Percentiles rank a stretch among this genome's conserved stretches.
These are phyloP conservation scores for Dipus sagitta DNA, from an alignment of 2,797 vertebrate genomes.

Conservation along the genomic window DNA sequence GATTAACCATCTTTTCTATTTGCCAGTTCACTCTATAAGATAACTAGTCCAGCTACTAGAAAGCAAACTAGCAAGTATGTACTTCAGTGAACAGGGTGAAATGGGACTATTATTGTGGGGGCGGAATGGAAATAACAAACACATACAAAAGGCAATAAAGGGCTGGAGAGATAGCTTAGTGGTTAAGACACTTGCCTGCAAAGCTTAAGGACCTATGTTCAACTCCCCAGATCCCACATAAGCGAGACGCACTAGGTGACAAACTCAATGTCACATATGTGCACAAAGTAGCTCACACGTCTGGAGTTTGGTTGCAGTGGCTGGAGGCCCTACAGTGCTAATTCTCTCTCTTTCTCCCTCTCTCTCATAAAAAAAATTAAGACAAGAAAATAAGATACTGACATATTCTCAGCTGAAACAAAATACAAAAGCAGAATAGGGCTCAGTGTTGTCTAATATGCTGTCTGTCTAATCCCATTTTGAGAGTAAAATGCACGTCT, in stretches of 20 bases:
- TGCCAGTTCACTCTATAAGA: conserved; percentile 70
- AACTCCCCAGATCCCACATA: no score
- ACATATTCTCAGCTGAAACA: conserved; percentile 52
- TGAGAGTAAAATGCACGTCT: background rate
- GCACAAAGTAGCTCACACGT: no score
- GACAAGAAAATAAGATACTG: conserved; percentile 60
- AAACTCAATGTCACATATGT: no score
- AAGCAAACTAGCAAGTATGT: conserved; percentile 67
- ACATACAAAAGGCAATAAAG: conserved; percentile 38
- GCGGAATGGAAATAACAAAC: conserved; percentile 67
- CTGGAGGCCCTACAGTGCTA: no score
- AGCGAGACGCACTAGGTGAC: no score
- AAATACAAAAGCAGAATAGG: conserved; percentile 46
- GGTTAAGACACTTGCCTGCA: no score
- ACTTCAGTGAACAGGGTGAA: conserved; percentile 75
- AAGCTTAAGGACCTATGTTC: no score
- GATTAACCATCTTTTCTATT: conserved; percentile 55
- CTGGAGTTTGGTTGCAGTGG: no score
- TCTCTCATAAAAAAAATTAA: conserved; percentile 37
- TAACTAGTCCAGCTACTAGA: conserved; percentile 78
- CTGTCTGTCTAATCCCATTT: background rate
- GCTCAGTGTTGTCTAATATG: background rate
- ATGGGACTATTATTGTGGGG: conserved; percentile 63
- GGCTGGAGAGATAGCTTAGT: no score
- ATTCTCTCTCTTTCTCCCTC: no score